Percentiles rank a stretch among this genome's conserved stretches.
Conservation (phyloP, 1,140 invertebrate genomes). For the Hycleus phaleratus region DNA sequence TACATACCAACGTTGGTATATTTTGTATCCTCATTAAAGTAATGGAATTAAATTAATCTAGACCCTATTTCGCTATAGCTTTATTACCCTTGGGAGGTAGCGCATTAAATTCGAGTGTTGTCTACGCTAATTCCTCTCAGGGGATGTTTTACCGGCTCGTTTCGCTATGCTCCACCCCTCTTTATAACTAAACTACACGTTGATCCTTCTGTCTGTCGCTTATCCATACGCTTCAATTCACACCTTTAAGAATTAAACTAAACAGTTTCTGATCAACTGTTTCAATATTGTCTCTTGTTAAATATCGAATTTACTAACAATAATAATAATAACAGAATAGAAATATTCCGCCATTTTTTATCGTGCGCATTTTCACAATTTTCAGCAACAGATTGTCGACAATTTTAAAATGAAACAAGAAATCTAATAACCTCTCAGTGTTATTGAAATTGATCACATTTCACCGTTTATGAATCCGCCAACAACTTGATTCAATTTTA, state of each 20-base stretch:
- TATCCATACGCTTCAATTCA: conserved; percentile 17
- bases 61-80: conserved; percentile 31
- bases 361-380: too few relatives aligned
- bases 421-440: too few relatives aligned
- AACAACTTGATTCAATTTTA: too few relatives aligned
- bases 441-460: too few relatives aligned
- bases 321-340: too few relatives aligned
- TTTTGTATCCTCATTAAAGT: conserved; percentile 36
- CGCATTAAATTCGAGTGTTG: conserved; percentile 32
- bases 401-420: too few relatives aligned
- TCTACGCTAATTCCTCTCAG: conserved; percentile 31
- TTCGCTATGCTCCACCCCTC: conserved; percentile 12
- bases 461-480: too few relatives aligned
- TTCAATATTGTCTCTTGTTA: conserved; percentile 2
- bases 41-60: conserved; percentile 38
- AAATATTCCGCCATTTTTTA: too few relatives aligned
- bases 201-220: neutral
- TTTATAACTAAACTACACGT: neutral
- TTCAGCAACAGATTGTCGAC: too few relatives aligned
- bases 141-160: conserved; percentile 25
- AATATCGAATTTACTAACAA: too few relatives aligned
- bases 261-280: conserved; percentile 11
- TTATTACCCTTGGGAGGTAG: conserved; percentile 27
- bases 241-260: conserved; percentile 13
- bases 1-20: conserved; percentile 6